Conservation (phyloP, 2,888 invertebrate genomes). For the Caenorhabditis auriculariae region DNA sequence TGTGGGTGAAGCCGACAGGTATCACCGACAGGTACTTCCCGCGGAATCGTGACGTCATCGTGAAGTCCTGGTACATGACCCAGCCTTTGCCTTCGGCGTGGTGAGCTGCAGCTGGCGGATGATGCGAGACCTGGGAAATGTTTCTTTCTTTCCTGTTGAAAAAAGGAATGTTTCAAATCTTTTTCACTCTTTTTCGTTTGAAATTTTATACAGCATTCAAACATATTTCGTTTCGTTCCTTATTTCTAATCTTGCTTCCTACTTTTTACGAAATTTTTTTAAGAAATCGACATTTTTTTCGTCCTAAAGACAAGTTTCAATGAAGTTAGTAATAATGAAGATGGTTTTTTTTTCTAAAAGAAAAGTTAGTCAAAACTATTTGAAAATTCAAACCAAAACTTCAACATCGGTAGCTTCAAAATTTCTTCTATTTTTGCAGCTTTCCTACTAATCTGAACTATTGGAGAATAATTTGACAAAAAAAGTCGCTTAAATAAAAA, state of each 20-base stretch:
- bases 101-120: slow-evolving; percentile 96
- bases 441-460: too few species aligned
- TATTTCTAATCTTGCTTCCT: neutral
- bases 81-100: slow-evolving; percentile 87
- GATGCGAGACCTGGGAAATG: slow-evolving; percentile 78
- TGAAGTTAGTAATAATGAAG: too few species aligned
- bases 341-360: too few species aligned
- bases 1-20: slow-evolving; percentile 73
- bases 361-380: too few species aligned
- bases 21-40: slow-evolving; percentile 89
- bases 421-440: too few species aligned
- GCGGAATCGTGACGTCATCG: slow-evolving; percentile 90
- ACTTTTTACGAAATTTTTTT: neutral
- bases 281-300: neutral
- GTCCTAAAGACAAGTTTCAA: too few species aligned
- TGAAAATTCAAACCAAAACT: too few species aligned
- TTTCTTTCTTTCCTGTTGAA: neutral
- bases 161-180: neutral
- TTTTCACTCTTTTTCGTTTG: neutral
- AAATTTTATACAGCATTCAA: too few species aligned
- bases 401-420: too few species aligned
- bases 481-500: too few species aligned
- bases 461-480: too few species aligned
- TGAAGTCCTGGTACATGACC: slow-evolving; percentile 86
- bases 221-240: neutral